Percentiles rank a stretch among this genome's conserved stretches.
These are phyloP conservation scores for Dufourea novaeangliae DNA, from an alignment of 1,140 invertebrate genomes.

Conservation along the genomic window DNA sequence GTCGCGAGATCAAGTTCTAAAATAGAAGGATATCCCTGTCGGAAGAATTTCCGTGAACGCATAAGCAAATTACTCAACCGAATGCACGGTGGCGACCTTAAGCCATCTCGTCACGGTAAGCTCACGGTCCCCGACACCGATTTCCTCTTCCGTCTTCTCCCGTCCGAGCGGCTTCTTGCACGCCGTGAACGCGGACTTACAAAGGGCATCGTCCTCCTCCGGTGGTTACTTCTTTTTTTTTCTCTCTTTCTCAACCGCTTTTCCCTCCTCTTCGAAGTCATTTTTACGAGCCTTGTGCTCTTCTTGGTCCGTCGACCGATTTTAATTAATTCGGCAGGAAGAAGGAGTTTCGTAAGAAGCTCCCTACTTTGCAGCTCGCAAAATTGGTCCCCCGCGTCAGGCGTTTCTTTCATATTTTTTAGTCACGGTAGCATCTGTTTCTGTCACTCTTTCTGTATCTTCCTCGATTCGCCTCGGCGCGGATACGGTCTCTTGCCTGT, in stretches of 20 bases:
- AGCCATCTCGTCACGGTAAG: conserved; percentile 45
- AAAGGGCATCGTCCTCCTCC: conserved; percentile 28
- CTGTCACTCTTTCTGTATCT: neutral
- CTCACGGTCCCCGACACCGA: conserved; percentile 45
- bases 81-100: conserved; percentile 46
- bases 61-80: conserved; percentile 62
- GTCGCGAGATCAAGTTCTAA: too few relatives aligned
- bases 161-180: conserved; percentile 11
- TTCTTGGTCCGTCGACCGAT: conserved; percentile 32
- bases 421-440: neutral
- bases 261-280: conserved; percentile 19
- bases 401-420: conserved; percentile 25
- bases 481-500: neutral
- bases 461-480: neutral
- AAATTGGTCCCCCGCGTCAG: conserved; percentile 2
- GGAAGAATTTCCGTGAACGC: conserved; percentile 53
- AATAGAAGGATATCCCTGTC: conserved; percentile 13
- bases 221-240: conserved; percentile 2
- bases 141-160: conserved; percentile 14
- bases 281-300: conserved; percentile 13
- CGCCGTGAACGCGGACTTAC: neutral
- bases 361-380: neutral
- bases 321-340: conserved; percentile 62
- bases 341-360: conserved; percentile 38
- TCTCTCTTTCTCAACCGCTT: neutral